Conservation (phyloP, 2,888 invertebrate species). For the Agelastica alni region DNA sequence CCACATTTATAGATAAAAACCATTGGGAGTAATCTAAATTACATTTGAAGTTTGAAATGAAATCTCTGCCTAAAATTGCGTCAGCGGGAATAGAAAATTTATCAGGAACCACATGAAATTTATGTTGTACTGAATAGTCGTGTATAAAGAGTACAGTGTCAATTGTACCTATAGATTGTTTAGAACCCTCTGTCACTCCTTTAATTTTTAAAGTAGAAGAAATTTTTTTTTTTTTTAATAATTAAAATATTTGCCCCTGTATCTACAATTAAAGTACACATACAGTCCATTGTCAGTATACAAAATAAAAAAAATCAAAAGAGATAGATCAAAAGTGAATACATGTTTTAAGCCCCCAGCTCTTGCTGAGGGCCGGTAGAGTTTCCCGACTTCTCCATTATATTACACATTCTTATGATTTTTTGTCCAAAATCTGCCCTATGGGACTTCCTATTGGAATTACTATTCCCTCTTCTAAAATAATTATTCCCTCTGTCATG, state of each 20-base stretch:
- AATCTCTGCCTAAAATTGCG: too few relatives aligned
- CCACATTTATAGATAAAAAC: background rate
- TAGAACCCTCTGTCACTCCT: too few relatives aligned
- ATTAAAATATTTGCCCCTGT: background rate
- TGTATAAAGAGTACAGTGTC: too few relatives aligned
- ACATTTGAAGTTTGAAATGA: too few relatives aligned
- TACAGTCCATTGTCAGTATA: too few relatives aligned
- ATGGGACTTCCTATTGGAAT: background rate
- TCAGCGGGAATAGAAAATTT: background rate
- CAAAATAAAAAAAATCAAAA: too few relatives aligned
- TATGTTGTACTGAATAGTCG: background rate
- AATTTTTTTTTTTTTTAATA: background rate
- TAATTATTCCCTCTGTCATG: background rate
- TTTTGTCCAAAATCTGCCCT: background rate
- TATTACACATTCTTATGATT: background rate
- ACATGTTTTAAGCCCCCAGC: background rate
- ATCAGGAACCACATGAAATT: background rate
- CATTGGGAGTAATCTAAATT: too few relatives aligned
- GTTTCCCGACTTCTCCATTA: too few relatives aligned
- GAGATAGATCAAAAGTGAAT: too few relatives aligned
- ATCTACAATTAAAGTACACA: background rate
- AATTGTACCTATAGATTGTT: too few relatives aligned
- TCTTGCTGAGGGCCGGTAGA: too few relatives aligned
- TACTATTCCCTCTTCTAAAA: background rate
- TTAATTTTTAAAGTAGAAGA: too few relatives aligned